These are phyloP conservation scores for Artibeus lituratus DNA, from an alignment of 2,797 vertebrate genomes.

Conservation along the genomic window DNA sequence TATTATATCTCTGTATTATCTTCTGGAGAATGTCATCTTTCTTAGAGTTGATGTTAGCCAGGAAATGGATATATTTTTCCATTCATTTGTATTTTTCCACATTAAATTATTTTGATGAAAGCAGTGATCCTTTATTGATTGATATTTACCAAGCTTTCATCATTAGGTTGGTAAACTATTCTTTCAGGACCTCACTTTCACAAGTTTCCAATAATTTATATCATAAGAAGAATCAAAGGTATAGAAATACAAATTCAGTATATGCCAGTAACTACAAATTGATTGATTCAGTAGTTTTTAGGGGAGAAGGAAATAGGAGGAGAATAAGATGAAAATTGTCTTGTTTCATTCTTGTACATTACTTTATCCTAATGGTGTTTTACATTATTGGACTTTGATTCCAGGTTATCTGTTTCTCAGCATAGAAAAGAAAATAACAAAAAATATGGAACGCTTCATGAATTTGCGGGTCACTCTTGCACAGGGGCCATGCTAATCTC, in stretches of 20 bases:
- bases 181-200: not conserved
- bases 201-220: not conserved
- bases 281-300: not conserved
- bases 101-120: not conserved
- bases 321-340: not conserved
- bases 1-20: not conserved
- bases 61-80: not conserved
- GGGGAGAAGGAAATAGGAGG: not conserved
- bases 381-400: not conserved
- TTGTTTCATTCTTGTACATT: not conserved
- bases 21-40: not conserved
- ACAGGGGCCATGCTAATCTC: no score
- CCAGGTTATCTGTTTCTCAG: not conserved
- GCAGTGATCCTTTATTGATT: not conserved
- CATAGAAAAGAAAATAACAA: not conserved
- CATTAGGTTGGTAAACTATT: not conserved
- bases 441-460: no score
- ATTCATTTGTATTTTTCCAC: not conserved
- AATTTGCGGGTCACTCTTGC: no score
- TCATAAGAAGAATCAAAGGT: not conserved
- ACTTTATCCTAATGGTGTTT: not conserved
- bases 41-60: not conserved
- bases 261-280: not conserved
- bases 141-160: not conserved
- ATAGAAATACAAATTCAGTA: not conserved